These are phyloP conservation scores for Diarsia brunnea DNA, from an alignment of 2,888 invertebrate genomes.

Conservation along the genomic window DNA sequence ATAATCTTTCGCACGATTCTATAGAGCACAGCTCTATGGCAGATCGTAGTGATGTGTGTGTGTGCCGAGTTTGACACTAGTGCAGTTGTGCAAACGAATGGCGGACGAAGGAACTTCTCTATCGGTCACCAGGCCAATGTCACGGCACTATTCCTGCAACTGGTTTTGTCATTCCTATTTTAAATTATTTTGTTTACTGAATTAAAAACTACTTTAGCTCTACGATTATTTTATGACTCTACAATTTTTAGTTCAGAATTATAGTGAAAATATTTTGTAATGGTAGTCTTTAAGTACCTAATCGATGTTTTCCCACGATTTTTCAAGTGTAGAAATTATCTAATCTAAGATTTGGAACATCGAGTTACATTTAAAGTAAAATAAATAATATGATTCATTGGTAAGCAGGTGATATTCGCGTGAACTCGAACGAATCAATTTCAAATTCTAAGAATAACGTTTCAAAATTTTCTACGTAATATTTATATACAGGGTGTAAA, in stretches of 20 bases:
- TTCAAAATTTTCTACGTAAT: constrained; percentile 12
- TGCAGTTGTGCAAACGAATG: constrained; percentile 78
- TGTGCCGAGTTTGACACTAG: constrained; percentile 31
- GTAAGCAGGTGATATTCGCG: constrained; percentile 23
- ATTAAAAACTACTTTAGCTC: not conserved
- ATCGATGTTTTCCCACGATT: constrained; percentile 15
- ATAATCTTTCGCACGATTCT: constrained; percentile 47
- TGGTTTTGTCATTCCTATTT: constrained; percentile 7
- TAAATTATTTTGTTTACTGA: not conserved
- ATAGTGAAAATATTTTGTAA: not conserved
- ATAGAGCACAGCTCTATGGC: constrained; percentile 33
- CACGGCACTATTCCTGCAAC: constrained; percentile 63
- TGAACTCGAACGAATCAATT: constrained; percentile 19
- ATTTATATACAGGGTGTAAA: constrained; percentile 10
- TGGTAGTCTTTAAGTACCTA: constrained; percentile 3
- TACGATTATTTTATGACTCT: not conserved
- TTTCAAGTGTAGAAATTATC: constrained; percentile 13
- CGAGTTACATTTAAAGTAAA: constrained; percentile 12
- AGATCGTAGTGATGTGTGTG: constrained; percentile 44
- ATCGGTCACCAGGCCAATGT: constrained; percentile 86
- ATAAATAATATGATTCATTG: constrained; percentile 63
- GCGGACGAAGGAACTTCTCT: constrained; percentile 68
- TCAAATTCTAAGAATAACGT: constrained; percentile 14
- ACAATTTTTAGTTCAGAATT: not conserved
- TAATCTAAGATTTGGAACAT: constrained; percentile 5